These are phyloP conservation scores for Picathartes gymnocephalus DNA, from an alignment of 2,113 vertebrate genomes.

Conservation along the genomic window DNA sequence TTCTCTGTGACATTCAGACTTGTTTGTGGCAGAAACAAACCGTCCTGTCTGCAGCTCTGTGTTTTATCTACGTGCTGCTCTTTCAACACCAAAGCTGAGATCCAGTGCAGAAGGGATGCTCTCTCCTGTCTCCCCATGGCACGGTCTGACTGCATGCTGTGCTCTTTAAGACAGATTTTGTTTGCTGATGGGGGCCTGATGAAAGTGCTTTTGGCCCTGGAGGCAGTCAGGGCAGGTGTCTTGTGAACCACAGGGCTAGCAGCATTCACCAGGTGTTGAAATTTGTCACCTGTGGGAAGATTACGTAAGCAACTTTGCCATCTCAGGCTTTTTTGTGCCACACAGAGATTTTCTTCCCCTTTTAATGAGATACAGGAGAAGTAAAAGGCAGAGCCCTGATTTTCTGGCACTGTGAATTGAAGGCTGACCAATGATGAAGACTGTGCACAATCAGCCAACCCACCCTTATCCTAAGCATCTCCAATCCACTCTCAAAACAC, in stretches of 20 bases:
- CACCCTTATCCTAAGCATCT: not conserved
- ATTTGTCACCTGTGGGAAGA: not conserved
- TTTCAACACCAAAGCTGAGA: not conserved
- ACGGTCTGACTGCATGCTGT: rapidly evolving
- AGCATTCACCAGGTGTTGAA: not conserved
- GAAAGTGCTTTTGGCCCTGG: not conserved
- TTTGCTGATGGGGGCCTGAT: not conserved
- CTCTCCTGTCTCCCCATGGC: not conserved
- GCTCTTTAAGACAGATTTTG: not conserved
- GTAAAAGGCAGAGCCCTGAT: not conserved
- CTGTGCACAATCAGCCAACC: not conserved
- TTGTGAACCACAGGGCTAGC: not conserved
- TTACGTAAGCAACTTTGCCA: not conserved
- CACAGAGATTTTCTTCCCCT: not conserved
- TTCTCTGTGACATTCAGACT: not conserved
- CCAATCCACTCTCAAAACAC: not conserved
- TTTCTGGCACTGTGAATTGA: not conserved
- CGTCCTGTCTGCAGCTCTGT: not conserved
- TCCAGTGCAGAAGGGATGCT: not conserved
- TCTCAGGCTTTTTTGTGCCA: not conserved
- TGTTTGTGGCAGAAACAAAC: not conserved
- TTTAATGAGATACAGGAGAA: not conserved
- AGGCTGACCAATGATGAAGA: not conserved
- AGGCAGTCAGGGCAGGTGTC: not conserved
- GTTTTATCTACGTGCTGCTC: not conserved